Base-by-base conservation (phyloP, 2,888 invertebrate genomes). In the Cremastinae sp. region DNA sequence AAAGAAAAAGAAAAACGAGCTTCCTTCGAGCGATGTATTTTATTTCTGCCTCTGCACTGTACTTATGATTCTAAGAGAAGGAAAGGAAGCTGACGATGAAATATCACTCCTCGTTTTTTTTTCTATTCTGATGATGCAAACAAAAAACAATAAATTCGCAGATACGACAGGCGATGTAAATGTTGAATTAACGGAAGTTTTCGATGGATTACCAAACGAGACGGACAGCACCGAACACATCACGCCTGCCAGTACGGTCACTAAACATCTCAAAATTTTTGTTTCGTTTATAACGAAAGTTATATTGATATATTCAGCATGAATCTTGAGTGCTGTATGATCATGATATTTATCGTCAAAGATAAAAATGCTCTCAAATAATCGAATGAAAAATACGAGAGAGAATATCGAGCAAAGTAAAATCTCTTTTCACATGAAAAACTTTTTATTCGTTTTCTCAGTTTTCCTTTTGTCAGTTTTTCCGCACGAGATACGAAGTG, bases 161-260 rank as follows among this genome's bases (percentile, higher is more conserved):
- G 76, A 76, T 76, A 59, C 76, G 22, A 76, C 76, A 69, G 69
- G 73, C 64, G 76, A 76, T 69, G 45, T 76, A 53, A 76, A 76
- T 76, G 69, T 76, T 76, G 64, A 62, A 73, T 76, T 76, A 73
- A 64, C 68, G 73, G 76, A 76, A 39, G 55, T 61, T 73, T 66
- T 61, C 76, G 73, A 73, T 73, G 76, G 76, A 73, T 76, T 76
- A 39, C 69, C 73, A 73, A 76, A 76, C 76, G 76, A 76, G 73
- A 76, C 76, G 76, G 76, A 73, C 68, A 76, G 58, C 68, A 76
- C 22, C 73, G 73, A 73, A 76, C 64, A 76, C 73, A 41, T 66
- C 76, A 78, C 70, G 69, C 66, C 69, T 62, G 72, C 73, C 68
- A 76, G 75, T 78, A 78, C 76, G 73, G 71, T 73, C 68, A 76